Evolutionary conservation across 2,113 vertebrate species (phyloP).

Genomic region (Gnathonemus echidnorhynchus): DNA sequence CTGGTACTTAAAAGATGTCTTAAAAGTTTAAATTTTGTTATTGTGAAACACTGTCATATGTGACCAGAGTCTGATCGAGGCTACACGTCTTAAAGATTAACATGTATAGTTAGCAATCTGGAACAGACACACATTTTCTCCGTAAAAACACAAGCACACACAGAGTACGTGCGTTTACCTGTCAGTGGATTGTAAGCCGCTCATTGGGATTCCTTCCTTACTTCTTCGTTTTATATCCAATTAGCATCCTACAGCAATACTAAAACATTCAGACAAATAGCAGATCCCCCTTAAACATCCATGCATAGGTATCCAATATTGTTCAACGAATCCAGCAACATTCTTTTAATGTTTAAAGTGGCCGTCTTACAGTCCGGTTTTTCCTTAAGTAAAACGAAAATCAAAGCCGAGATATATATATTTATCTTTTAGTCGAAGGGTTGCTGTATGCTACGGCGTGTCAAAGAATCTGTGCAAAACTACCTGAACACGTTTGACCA

Average conservation of each 20-base stretch:
- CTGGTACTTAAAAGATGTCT: neutral
- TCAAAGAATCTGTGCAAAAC: neutral
- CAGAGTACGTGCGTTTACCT: slow-evolving; percentile 59
- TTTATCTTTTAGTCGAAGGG: neutral
- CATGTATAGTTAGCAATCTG: neutral
- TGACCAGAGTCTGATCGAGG: neutral
- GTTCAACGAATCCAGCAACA: neutral
- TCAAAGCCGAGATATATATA: neutral
- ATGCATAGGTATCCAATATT: neutral
- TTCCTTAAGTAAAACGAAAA: neutral
- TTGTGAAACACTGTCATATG: neutral
- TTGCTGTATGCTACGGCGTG: neutral
- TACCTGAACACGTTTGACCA: neutral
- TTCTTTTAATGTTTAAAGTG: neutral
- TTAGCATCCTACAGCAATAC: slow-evolving; percentile 73
- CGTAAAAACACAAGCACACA: neutral
- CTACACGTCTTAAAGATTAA: neutral
- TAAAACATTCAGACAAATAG: slow-evolving; percentile 28
- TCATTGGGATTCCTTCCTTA: slow-evolving; percentile 90
- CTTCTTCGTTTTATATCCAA: slow-evolving; percentile 71
- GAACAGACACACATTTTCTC: neutral
- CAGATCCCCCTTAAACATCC: neutral
- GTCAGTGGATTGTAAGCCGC: slow-evolving; percentile 94
- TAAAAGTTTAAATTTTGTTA: neutral
- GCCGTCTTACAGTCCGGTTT: neutral